These are phyloP conservation scores for Taphrorychus bicolor DNA, from an alignment of 2,888 invertebrate species.

Conservation along the genomic window DNA sequence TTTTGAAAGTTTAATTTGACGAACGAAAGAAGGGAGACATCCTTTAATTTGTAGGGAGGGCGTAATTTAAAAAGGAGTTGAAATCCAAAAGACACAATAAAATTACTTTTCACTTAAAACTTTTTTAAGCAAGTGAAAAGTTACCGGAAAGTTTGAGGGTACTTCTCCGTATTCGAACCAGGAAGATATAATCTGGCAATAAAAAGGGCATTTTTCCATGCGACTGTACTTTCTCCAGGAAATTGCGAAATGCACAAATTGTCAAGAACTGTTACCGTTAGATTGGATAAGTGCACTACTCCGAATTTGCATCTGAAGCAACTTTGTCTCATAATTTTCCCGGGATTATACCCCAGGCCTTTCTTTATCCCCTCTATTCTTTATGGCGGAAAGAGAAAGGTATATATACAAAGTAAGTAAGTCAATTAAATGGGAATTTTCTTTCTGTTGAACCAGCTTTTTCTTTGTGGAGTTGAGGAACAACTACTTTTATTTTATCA, in stretches of 20 bases:
- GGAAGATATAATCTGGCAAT: conserved; percentile 40
- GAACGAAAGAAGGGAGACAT: neutral
- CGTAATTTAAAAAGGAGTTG: conserved; percentile 31
- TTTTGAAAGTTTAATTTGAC: too few species aligned
- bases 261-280: conserved; percentile 41
- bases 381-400: neutral
- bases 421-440: neutral
- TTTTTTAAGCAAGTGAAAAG: conserved; percentile 33
- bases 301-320: conserved; percentile 40
- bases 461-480: neutral
- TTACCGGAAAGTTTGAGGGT: conserved; percentile 19
- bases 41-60: conserved; percentile 25
- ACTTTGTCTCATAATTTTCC: conserved; percentile 40
- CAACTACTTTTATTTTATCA: too few species aligned
- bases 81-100: conserved; percentile 29
- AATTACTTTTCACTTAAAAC: conserved; percentile 39
- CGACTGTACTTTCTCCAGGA: conserved; percentile 31
- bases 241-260: conserved; percentile 41
- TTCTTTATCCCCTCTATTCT: conserved; percentile 14
- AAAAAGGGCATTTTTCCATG: conserved; percentile 37
- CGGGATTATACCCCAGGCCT: conserved; percentile 26
- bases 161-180: conserved; percentile 25
- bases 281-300: conserved; percentile 40
- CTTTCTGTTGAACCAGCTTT: neutral
- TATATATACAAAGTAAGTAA: neutral